Evolutionary conservation across 2,113 vertebrate species (phyloP).

Genomic region (Chrysemys picta): DNA sequence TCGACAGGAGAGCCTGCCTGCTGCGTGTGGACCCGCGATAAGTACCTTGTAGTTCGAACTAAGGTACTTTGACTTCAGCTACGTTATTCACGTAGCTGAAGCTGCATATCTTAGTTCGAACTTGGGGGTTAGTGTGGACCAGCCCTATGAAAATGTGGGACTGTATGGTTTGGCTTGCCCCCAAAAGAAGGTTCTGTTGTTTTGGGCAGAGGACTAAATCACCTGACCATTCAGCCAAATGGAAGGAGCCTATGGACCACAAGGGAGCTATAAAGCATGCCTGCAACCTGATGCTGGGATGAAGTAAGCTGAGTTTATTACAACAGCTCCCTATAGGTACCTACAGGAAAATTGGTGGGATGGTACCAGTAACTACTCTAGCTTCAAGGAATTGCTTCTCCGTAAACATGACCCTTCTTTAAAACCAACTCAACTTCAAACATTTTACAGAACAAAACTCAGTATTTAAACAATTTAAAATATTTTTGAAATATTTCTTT

Average conservation of each 20-base stretch:
- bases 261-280: fast-evolving
- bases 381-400: not conserved
- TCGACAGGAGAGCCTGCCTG: too few relatives aligned
- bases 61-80: too few relatives aligned
- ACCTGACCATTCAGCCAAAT: not conserved
- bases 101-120: too few relatives aligned
- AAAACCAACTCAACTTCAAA: not conserved
- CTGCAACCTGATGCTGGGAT: not conserved
- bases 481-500: not conserved
- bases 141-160: not conserved
- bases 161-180: not conserved
- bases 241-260: not conserved
- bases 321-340: not conserved
- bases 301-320: not conserved
- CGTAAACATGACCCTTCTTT: not conserved
- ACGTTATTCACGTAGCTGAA: too few relatives aligned
- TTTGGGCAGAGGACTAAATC: not conserved
- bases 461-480: not conserved
- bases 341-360: fast-evolving
- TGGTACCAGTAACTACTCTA: not conserved
- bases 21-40: too few relatives aligned
- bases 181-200: not conserved
- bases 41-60: too few relatives aligned
- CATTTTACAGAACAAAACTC: not conserved
- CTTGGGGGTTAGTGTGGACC: too few relatives aligned